These are phyloP conservation scores for Laticauda colubrina DNA, from an alignment of 2,113 vertebrate genomes.

Conservation along the genomic window DNA sequence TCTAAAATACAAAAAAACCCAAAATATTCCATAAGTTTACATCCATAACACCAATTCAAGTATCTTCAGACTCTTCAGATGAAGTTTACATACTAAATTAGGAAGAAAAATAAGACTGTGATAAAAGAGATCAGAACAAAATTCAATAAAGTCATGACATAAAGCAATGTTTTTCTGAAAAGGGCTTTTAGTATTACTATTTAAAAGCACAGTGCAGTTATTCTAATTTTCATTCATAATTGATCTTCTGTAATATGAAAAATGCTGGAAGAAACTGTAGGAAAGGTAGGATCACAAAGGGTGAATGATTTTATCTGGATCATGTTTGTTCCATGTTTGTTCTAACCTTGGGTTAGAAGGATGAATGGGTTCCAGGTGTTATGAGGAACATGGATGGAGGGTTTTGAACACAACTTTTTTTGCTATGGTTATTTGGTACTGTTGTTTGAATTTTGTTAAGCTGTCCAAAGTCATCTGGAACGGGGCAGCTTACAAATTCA, in stretches of 20 bases:
- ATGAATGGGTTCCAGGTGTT: not conserved
- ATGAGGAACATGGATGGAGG: not conserved
- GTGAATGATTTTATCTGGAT: not conserved
- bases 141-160: not conserved
- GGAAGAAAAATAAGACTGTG: not conserved
- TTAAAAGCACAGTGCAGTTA: not conserved
- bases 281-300: not conserved
- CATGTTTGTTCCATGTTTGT: not conserved
- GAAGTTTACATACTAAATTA: not conserved
- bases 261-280: not conserved
- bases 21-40: not conserved
- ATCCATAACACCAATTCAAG: not conserved
- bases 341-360: not conserved
- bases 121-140: not conserved
- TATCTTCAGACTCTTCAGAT: not conserved
- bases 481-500: not conserved
- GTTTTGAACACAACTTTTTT: not conserved
- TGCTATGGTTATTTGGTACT: not conserved
- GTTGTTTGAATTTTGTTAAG: not conserved
- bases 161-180: not conserved
- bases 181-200: not conserved
- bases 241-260: not conserved
- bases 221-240: not conserved
- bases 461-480: not conserved
- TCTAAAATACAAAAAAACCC: conserved; percentile 66